These are phyloP conservation scores for Chorisops tibialis DNA, from an alignment of 2,888 invertebrate species.

Conservation along the genomic window DNA sequence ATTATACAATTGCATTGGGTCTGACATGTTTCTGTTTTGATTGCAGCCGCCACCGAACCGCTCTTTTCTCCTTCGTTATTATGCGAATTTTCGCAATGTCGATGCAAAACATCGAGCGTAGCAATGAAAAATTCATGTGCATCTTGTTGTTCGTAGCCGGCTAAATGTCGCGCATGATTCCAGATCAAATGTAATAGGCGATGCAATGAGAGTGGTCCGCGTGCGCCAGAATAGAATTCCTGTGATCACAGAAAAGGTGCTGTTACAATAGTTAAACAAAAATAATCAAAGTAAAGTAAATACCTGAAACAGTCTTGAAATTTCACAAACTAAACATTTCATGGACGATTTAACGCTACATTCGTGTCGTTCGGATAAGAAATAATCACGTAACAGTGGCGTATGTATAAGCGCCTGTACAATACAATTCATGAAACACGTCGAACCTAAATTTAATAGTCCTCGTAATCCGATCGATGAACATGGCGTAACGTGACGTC, in stretches of 20 bases:
- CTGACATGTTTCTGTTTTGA: slow-evolving; percentile 35
- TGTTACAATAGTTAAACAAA: slow-evolving; percentile 77
- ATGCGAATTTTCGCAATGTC: slow-evolving; percentile 64
- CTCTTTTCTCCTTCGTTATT: slow-evolving; percentile 40
- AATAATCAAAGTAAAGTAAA: slow-evolving; percentile 36
- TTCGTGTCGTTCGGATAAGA: slow-evolving; percentile 88
- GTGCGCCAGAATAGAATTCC: slow-evolving; percentile 91
- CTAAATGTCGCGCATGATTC: slow-evolving; percentile 93
- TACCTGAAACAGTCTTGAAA: slow-evolving; percentile 93
- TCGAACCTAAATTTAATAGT: slow-evolving; percentile 91
- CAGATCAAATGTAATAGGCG: slow-evolving; percentile 89
- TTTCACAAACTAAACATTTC: slow-evolving; percentile 91
- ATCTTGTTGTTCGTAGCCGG: slow-evolving; percentile 96
- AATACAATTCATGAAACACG: slow-evolving; percentile 99
- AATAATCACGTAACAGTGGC: slow-evolving; percentile 90
- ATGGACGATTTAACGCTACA: slow-evolving; percentile 67
- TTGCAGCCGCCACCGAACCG: slow-evolving; percentile 18
- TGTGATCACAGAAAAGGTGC: slow-evolving; percentile 39
- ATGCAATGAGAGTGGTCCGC: slow-evolving; percentile 83
- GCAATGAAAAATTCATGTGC: slow-evolving; percentile 99
- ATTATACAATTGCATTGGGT: slow-evolving; percentile 89
- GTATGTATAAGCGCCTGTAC: slow-evolving; percentile 95
- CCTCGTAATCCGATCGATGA: slow-evolving; percentile 89
- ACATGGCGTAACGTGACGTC: slow-evolving; percentile 74
- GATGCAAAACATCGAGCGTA: slow-evolving; percentile 86